Base-by-base conservation (phyloP, 2,797 vertebrate species). In the Sebastolobus altivelis region DNA sequence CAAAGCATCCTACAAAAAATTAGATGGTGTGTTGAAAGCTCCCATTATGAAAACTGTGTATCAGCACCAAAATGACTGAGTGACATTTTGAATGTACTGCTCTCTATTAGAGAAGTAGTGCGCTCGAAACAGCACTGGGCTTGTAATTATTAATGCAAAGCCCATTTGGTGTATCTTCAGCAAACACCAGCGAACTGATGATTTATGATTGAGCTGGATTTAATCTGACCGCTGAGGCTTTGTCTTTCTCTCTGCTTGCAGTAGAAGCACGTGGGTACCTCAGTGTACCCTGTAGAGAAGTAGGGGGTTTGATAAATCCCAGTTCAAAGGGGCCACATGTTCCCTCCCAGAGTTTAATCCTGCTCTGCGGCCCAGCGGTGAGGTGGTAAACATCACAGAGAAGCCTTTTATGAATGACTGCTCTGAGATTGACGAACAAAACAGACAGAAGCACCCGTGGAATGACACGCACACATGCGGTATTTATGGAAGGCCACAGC, bases 271-370 rank as follows among this genome's bases (percentile, higher is more conserved):
- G 55, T 49, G 49, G 79, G 79, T 27, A 52, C 81, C 60, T 75
- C 49, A 52, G 10, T 52, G 46, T 68, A 46, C 63, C 67, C 75
- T 63, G 54, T 16, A 69, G 79, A 79, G 62, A 62, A 37, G 75
- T 59, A 33, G 65, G 61, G 40, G 75, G 56, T 75, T 76, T 77
- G 65, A 74, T 82, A 84, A 90, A 84, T 43, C 67, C 25, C 18
- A 60, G 82, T 81, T 92, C 81, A 89, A 93, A 92, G 75, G 75
- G 58, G 29, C 85, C 89, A 88, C 85, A 90, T 92, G 87, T 85
- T 87, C 86, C 81, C 82, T 70, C 91, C 87, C 76, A 82, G 67
- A 76, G 85, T 58, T 84, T 90, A 90, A 94, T 92, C 87, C 90
- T 37, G 73, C 85, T 86, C 75, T 68, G 78, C 33, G 60, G 79